Conservation (phyloP, 2,888 invertebrate species). For the Chrysotoxum bicinctum region DNA sequence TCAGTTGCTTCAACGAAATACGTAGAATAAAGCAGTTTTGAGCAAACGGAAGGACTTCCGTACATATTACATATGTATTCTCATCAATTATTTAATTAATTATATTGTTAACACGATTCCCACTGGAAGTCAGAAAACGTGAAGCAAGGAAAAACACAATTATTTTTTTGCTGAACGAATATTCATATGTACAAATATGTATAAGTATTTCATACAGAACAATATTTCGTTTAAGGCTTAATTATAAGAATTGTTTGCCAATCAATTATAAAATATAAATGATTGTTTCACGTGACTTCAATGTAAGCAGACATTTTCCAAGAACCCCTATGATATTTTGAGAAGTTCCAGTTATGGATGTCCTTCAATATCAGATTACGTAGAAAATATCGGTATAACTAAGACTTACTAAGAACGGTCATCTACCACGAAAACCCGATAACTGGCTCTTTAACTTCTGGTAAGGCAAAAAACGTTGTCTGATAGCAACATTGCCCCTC, state of each 20-base stretch:
- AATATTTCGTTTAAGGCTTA: neutral
- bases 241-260: neutral
- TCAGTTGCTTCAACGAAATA: neutral
- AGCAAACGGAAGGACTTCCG: slow-evolving; percentile 4
- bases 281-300: neutral
- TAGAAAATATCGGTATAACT: no score
- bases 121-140: neutral
- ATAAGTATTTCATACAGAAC: neutral
- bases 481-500: no score
- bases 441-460: no score
- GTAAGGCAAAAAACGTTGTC: no score
- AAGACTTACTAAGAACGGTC: no score
- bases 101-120: neutral
- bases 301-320: neutral
- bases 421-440: no score
- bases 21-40: neutral
- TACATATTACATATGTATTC: neutral
- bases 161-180: neutral
- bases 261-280: neutral
- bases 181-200: neutral
- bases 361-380: no score
- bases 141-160: neutral
- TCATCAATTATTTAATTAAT: slow-evolving; percentile 14
- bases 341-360: no score
- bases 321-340: no score